Conservation (phyloP, 2,888 invertebrate genomes). For the Cyclophora albipunctata region DNA sequence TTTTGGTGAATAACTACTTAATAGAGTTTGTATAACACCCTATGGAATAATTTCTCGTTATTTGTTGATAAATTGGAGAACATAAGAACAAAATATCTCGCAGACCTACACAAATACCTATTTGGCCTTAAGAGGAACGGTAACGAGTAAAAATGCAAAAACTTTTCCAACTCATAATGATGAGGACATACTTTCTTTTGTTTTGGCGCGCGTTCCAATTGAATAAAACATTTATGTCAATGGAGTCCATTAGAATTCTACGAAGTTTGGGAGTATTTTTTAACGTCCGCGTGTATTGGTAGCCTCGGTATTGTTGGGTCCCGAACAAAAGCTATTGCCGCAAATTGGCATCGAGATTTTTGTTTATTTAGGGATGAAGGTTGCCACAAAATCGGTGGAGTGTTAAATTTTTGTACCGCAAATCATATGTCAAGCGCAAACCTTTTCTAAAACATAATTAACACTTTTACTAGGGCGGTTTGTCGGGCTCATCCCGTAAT, state of each 20-base stretch:
- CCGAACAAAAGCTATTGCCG: slow-evolving; percentile 25
- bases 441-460: slow-evolving; percentile 68
- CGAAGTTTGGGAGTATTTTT: slow-evolving; percentile 48
- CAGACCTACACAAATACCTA: slow-evolving; percentile 34
- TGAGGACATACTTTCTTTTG: slow-evolving; percentile 65
- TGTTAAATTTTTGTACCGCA: slow-evolving; percentile 28
- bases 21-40: neutral
- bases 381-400: slow-evolving; percentile 10
- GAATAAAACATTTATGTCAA: slow-evolving; percentile 74
- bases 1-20: neutral
- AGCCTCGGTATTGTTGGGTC: slow-evolving; percentile 24
- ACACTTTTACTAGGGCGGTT: slow-evolving; percentile 72
- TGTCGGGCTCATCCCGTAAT: slow-evolving; percentile 72
- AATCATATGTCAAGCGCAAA: slow-evolving; percentile 42
- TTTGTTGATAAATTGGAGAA: no score
- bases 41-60: no score
- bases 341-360: slow-evolving; percentile 16
- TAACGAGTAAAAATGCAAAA: slow-evolving; percentile 64
- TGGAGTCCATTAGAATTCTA: slow-evolving; percentile 65
- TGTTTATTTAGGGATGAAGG: slow-evolving; percentile 13
- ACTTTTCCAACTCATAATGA: slow-evolving; percentile 63
- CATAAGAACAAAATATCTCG: no score
- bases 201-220: slow-evolving; percentile 64
- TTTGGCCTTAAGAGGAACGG: slow-evolving; percentile 34
- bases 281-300: slow-evolving; percentile 41